Conservation (phyloP, 2,797 vertebrate genomes). For the Knipowitschia caucasica region DNA sequence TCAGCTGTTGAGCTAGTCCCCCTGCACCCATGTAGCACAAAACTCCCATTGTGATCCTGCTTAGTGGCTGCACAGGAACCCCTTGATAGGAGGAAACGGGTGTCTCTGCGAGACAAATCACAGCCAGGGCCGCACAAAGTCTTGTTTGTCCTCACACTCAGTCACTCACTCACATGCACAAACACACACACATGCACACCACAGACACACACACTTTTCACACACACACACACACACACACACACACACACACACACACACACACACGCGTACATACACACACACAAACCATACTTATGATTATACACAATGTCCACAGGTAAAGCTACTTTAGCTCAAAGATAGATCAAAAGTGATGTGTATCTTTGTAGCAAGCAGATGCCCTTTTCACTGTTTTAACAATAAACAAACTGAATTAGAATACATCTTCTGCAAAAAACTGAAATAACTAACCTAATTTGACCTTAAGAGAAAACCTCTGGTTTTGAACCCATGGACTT, state of each 20-base stretch:
- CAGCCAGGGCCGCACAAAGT: constrained; percentile 75
- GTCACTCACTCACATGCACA: constrained; percentile 28
- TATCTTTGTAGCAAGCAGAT: too few relatives aligned
- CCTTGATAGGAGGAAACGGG: constrained; percentile 79
- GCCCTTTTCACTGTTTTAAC: too few relatives aligned
- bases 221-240: background rate
- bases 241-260: constrained; percentile 3
- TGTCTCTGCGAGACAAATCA: constrained; percentile 78
- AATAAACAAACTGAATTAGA: too few relatives aligned
- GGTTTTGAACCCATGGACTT: too few relatives aligned
- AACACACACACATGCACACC: constrained; percentile 1
- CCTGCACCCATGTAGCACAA: constrained; percentile 86
- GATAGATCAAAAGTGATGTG: too few relatives aligned
- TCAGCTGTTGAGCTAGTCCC: constrained; percentile 91
- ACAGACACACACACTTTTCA: background rate
- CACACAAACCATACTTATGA: too few relatives aligned
- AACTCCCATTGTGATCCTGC: constrained; percentile 90
- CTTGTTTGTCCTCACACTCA: constrained; percentile 53
- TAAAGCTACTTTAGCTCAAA: constrained; percentile 44
- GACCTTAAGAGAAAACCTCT: too few relatives aligned
- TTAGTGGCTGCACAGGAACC: constrained; percentile 76
- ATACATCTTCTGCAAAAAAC: too few relatives aligned
- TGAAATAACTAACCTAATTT: too few relatives aligned
- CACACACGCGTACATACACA: background rate
- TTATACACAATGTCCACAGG: constrained; percentile 17